A percentile compares a stretch with the other conserved stretches of the same genome.
These are phyloP conservation scores for Haliaeetus albicilla DNA, from an alignment of 2,797 vertebrate genomes.

Conservation along the genomic window DNA sequence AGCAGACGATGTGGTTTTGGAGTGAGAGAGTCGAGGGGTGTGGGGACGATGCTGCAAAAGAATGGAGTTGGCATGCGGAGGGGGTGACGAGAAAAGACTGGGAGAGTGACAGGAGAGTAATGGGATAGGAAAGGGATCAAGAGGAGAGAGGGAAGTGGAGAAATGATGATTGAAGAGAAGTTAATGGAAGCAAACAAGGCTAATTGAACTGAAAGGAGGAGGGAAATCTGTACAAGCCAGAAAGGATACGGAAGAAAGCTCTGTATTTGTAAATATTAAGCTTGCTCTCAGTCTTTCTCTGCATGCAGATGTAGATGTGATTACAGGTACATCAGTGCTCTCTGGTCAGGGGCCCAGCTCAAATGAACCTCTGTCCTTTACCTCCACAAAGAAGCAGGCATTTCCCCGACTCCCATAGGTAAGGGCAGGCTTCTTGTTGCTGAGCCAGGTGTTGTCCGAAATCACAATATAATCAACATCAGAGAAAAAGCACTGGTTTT, in stretches of 20 bases:
- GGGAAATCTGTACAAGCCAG: neutral
- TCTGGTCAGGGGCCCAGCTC: neutral
- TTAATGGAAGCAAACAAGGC: neutral
- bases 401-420: conserved; percentile 88
- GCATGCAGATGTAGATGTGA: neutral
- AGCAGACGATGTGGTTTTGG: neutral
- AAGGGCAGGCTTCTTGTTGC: conserved; percentile 80
- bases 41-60: neutral
- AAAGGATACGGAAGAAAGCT: neutral
- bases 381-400: conserved; percentile 89
- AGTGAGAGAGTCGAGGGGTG: neutral
- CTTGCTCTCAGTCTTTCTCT: neutral
- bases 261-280: neutral
- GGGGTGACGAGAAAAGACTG: neutral
- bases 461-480: conserved; percentile 86
- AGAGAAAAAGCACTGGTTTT: conserved; percentile 83
- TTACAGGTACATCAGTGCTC: neutral
- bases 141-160: neutral
- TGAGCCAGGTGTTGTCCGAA: conserved; percentile 89
- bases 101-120: neutral
- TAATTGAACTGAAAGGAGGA: neutral
- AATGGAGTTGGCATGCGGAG: neutral
- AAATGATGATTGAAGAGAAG: neutral
- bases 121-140: neutral
- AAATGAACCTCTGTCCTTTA: neutral